Evolutionary conservation across 1,140 invertebrate species (phyloP).

Genomic region (Spodoptera frugiperda): DNA sequence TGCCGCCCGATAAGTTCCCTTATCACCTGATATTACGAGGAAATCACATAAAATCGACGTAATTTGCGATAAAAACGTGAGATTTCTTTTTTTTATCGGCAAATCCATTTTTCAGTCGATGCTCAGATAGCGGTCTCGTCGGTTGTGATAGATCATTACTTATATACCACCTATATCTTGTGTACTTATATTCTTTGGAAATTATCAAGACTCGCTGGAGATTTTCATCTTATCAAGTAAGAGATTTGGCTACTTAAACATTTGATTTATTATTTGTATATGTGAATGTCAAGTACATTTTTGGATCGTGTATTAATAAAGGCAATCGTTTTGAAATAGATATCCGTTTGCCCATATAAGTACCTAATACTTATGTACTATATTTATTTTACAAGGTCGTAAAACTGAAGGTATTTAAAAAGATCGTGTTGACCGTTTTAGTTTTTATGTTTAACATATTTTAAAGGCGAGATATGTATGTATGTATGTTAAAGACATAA

Average conservation of each 20-base stretch:
- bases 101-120: constrained; percentile 81
- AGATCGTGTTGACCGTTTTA: neutral
- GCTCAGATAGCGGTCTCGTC: constrained; percentile 71
- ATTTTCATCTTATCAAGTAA: constrained; percentile 70
- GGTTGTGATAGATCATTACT: constrained; percentile 71
- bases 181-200: constrained; percentile 39
- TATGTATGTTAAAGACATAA: constrained; percentile 13
- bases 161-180: constrained; percentile 34
- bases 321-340: too few relatives aligned
- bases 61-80: constrained; percentile 80
- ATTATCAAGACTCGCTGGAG: constrained; percentile 54
- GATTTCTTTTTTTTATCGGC: constrained; percentile 79
- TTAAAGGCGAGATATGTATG: neutral
- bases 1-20: constrained; percentile 54
- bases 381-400: constrained; percentile 10
- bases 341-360: too few relatives aligned
- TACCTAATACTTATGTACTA: neutral
- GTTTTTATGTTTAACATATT: constrained; percentile 22
- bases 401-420: constrained; percentile 6
- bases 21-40: constrained; percentile 70
- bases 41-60: constrained; percentile 74
- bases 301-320: too few relatives aligned
- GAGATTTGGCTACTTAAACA: constrained; percentile 48
- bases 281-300: neutral
- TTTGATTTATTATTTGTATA: constrained; percentile 4